Evolutionary conservation across 2,797 vertebrate species (phyloP), one percentile per base, ranked within the genome.

Genomic region (Rhinophrynus dorsalis): DNA sequence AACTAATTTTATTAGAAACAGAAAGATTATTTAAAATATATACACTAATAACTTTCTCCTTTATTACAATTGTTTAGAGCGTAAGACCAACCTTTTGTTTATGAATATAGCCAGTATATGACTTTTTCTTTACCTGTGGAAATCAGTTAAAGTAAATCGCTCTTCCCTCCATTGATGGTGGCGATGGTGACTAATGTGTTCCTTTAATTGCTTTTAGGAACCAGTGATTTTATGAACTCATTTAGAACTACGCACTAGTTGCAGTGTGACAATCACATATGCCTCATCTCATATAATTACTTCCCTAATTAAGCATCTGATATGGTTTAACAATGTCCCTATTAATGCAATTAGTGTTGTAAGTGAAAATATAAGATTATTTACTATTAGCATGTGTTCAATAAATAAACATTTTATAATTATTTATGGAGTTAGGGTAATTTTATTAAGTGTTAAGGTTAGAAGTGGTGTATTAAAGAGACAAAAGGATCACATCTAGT

Each of bases 261-360:
- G 15, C 30, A 30, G 33, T 29, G 32, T 15, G 58, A 40, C 37
- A 45, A 47, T 47, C 32, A 52, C 56, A 68, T 48, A 60, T 60
- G 60, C 52, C 21, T 56, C 56, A 42, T 68, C 24, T 48, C 66
- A 26, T 68, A 37, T 11, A 20, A 21, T 5, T 13, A 23, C 33
- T 60, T 54, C 56, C 15, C 51, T 60, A 68, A 68, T 60, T 51
- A 68, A 18, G 33, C 35, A 60, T 59, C 67, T 55, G 23, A 71
- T 48, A 29, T 5, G 26, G 50, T 44, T 62, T 33, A 57, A 71
- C 40, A 62, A 24, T 47, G 18, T 44, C 56, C 23, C 23, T 52
- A 61, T 52, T 68, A 62, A 51, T 37, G 27, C 37, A 45, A 62
- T 63, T 71, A 71, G 33, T 63, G 58, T 40, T 59, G 30, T 24